Base-by-base conservation (phyloP, 2,888 invertebrate species). In the Drosophila imparisetae region DNA sequence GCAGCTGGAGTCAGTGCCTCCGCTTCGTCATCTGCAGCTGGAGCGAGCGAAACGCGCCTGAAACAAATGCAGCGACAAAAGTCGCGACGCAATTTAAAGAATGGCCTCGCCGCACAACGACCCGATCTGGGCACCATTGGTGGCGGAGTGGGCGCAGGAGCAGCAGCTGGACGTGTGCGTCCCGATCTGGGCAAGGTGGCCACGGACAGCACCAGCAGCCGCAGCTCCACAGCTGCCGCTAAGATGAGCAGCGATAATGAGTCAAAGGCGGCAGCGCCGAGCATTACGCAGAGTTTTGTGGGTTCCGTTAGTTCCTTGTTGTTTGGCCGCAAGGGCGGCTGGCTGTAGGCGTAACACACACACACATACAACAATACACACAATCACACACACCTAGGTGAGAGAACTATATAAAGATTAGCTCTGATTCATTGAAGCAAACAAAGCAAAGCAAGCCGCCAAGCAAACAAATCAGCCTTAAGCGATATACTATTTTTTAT, bases 251-350 rank as follows among this genome's bases (percentile, higher is more conserved):
- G n/a, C 58, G 59, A 57, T 38, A 45, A 27, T 48, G 61, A 91
- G 4, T 89, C 91, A 91, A 75, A 91, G 58, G 90, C 91, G 34
- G 90, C 91, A 38, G 86, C 81, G 5, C 92, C 91, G 74, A 92
- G 83, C 79, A 89, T 81, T 50, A 91, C 94, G 57, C 94, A 94
- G 75, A 92, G 94, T 8, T 94, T 95, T 59, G 94, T 97, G 40
- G 97, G 97, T 66, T 96, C 96, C 52, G 95, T 97, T 77, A 96
- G 96, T 93, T 95, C 96, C 68, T 93, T 97, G 86, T 94, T 97
- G 59, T 97, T 97, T 93, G 97, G 97, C 42, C 94, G 97, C 74
- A 97, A 97, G 91, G 97, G 97, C 59, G 97, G 97, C 61, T 94
- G 97, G 85, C 95, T 97, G 88, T 96, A 95, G 87, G 57, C 68